Evolutionary conservation across 2,113 vertebrate species (phyloP).

Genomic region (Myocastor coypus): DNA sequence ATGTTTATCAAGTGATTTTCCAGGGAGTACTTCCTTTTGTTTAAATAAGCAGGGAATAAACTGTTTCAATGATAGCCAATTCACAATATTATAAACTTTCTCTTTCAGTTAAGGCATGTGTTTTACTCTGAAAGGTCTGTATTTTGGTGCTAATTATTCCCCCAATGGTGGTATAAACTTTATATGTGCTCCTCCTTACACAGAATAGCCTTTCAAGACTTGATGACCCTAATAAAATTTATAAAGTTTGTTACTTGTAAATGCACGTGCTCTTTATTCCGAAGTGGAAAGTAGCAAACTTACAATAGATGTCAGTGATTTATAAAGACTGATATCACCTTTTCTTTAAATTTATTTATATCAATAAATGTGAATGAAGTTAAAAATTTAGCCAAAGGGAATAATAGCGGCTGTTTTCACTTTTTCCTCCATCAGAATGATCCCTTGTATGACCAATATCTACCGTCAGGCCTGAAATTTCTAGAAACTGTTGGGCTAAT

Average conservation of each 20-base stretch:
- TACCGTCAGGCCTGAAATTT: constrained; percentile 48
- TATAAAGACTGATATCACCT: not conserved
- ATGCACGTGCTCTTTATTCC: not conserved
- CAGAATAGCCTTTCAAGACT: not conserved
- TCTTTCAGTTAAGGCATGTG: not conserved
- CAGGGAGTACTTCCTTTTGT: not conserved
- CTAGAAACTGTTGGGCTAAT: constrained; percentile 54
- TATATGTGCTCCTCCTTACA: not conserved
- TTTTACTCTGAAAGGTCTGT: not conserved
- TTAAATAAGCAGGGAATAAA: not conserved
- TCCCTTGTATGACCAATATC: not conserved
- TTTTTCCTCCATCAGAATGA: not conserved
- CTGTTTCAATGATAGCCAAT: not conserved
- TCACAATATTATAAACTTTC: not conserved
- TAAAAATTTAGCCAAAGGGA: not conserved
- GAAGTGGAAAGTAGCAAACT: not conserved
- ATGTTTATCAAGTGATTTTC: not conserved
- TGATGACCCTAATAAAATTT: not conserved
- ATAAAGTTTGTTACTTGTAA: not conserved
- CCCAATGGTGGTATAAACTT: not conserved
- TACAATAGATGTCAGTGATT: constrained; percentile 5
- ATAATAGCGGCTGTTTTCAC: not conserved
- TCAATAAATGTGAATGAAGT: not conserved
- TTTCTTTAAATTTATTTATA: not conserved
- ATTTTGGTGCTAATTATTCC: not conserved